Conservation (phyloP, 1,140 invertebrate species). For the Atta cephalotes region DNA sequence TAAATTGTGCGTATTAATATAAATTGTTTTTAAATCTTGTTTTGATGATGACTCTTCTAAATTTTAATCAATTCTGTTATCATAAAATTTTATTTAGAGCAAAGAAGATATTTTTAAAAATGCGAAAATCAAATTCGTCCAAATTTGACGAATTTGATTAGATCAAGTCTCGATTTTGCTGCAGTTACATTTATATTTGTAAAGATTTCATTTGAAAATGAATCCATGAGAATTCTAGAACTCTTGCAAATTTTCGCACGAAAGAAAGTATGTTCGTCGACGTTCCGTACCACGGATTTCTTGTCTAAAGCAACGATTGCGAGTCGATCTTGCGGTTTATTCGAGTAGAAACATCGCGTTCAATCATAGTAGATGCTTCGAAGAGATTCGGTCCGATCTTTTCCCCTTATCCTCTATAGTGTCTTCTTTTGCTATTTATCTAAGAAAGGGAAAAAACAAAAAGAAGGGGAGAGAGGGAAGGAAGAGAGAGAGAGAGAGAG, state of each 20-base stretch:
- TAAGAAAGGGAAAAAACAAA: slow-evolving; percentile 1
- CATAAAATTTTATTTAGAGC: not conserved
- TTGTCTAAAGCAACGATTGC: slow-evolving; percentile 42
- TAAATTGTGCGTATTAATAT: not conserved
- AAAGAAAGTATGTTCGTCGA: slow-evolving; percentile 32
- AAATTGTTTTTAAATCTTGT: not conserved
- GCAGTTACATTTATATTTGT: not conserved
- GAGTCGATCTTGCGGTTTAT: slow-evolving; percentile 54
- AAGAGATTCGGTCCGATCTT: slow-evolving; percentile 54
- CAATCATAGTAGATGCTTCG: slow-evolving; percentile 45
- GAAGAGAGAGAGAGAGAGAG: too few relatives aligned
- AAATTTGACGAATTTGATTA: not conserved
- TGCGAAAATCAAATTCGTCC: not conserved
- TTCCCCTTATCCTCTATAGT: slow-evolving; percentile 33
- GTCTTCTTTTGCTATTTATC: slow-evolving; percentile 47
- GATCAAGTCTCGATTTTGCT: not conserved
- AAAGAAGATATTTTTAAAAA: not conserved
- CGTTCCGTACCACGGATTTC: slow-evolving; percentile 37
- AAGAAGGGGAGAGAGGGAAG: not conserved
- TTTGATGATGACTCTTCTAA: not conserved
- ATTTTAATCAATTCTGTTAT: not conserved
- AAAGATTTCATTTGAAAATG: not conserved
- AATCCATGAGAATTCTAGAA: not conserved
- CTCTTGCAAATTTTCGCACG: slow-evolving; percentile 37
- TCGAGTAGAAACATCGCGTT: slow-evolving; percentile 54